phyloP scores from a whole-genome alignment of 2,113 vertebrate genomes.

The Indicator indicator region DNA sequence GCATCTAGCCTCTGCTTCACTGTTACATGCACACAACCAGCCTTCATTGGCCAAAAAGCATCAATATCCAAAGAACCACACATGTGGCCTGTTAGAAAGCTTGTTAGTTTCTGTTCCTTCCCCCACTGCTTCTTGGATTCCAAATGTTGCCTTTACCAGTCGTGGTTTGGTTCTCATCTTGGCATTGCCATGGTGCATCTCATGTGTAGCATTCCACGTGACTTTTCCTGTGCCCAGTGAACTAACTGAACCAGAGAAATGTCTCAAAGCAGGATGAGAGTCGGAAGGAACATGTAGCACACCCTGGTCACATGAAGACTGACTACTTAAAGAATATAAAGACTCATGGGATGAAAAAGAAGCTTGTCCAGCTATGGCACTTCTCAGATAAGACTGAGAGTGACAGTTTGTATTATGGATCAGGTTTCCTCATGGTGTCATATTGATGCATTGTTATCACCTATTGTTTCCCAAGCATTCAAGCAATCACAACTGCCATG shows the following conservation, averaged over 20 bases:
- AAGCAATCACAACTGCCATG: background rate
- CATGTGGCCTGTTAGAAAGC: background rate
- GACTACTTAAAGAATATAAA: background rate
- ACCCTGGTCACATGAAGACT: background rate
- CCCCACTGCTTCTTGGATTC: background rate
- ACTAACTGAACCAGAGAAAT: background rate
- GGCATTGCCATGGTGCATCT: background rate
- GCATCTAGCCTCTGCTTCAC: background rate
- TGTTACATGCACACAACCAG: rapidly evolving
- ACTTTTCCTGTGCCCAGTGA: background rate
- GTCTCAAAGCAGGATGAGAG: background rate
- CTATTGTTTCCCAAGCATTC: constrained; percentile 23
- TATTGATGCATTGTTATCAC: background rate
- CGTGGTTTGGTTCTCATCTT: background rate
- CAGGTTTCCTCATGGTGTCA: background rate
- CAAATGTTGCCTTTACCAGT: background rate
- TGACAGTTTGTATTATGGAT: background rate
- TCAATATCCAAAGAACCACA: background rate
- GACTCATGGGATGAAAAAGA: background rate
- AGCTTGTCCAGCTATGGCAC: background rate
- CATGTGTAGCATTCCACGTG: rapidly evolving
- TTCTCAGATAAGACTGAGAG: background rate
- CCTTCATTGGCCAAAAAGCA: background rate
- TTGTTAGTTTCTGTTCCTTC: background rate
- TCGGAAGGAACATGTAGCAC: background rate